Evolutionary conservation across 2,888 invertebrate genomes (phyloP).

Genomic region (Horisme vitalbata): DNA sequence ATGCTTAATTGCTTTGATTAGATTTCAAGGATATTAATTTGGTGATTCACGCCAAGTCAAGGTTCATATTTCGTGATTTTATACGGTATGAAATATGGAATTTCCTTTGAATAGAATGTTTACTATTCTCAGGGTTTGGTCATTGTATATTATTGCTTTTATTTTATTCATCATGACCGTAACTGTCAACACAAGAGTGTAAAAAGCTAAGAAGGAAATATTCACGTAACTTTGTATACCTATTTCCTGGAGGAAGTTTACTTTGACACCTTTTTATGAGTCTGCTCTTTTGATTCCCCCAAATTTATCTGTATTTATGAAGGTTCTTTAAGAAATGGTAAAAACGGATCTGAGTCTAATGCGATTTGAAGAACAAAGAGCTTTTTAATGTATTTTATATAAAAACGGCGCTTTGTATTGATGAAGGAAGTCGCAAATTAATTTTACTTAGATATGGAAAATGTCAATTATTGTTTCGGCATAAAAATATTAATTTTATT

Average conservation of each 20-base stretch:
- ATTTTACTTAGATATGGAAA: neutral
- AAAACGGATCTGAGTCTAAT: conserved; percentile 19
- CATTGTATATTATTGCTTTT: conserved; percentile 62
- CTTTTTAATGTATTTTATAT: conserved; percentile 32
- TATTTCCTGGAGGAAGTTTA: conserved; percentile 67
- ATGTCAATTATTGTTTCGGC: neutral
- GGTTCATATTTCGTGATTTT: conserved; percentile 77
- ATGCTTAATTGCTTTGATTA: conserved; percentile 79
- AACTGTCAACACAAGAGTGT: conserved; percentile 69
- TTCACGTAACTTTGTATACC: conserved; percentile 40
- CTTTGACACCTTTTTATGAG: conserved; percentile 50
- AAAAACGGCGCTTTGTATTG: neutral
- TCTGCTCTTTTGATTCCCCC: conserved; percentile 25
- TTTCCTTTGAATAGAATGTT: conserved; percentile 69
- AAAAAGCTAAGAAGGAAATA: conserved; percentile 75
- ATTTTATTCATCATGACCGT: conserved; percentile 62
- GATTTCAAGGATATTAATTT: conserved; percentile 82
- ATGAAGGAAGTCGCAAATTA: neutral
- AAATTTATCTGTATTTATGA: conserved; percentile 38
- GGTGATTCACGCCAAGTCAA: conserved; percentile 72
- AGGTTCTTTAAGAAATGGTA: conserved; percentile 22
- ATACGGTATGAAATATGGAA: conserved; percentile 65
- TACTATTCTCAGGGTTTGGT: conserved; percentile 69
- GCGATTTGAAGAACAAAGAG: conserved; percentile 26
- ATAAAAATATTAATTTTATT: too few species aligned